Evolutionary conservation across 2,888 invertebrate genomes (phyloP).

Genomic region (Rhorus exstirpatorius): DNA sequence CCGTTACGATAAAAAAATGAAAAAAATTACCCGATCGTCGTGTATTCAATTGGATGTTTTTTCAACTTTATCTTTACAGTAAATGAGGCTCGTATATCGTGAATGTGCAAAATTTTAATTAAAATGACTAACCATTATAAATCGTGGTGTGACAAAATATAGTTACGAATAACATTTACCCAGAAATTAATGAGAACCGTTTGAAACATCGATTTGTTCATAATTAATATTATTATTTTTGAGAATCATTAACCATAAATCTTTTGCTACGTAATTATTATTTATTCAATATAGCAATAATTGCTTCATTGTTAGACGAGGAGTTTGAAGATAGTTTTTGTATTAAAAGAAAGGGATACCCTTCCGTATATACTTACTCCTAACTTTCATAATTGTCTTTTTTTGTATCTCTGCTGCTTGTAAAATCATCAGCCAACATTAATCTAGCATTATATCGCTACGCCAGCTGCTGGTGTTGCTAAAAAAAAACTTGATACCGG

Average conservation of each 20-base stretch:
- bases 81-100: too few relatives aligned
- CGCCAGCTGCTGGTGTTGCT: slow-evolving; percentile 47
- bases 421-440: slow-evolving; percentile 61
- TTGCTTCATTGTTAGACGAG: background rate
- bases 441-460: slow-evolving; percentile 58
- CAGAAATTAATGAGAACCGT: too few relatives aligned
- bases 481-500: slow-evolving; percentile 56
- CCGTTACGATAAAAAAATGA: slow-evolving; percentile 3
- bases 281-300: too few relatives aligned
- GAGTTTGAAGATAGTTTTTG: background rate
- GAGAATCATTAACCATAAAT: too few relatives aligned
- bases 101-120: too few relatives aligned
- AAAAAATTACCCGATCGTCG: background rate
- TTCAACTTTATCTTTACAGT: background rate
- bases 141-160: too few relatives aligned
- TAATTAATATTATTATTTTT: too few relatives aligned
- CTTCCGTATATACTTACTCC: background rate
- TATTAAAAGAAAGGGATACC: background rate
- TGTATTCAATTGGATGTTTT: background rate
- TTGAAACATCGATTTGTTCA: too few relatives aligned
- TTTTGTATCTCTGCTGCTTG: background rate
- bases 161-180: too few relatives aligned
- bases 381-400: slow-evolving; percentile 24
- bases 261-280: too few relatives aligned
- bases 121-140: too few relatives aligned